These are phyloP conservation scores for Anneissia japonica DNA, from an alignment of 35 echinoderm and acorn worm species.

Conservation along the genomic window DNA sequence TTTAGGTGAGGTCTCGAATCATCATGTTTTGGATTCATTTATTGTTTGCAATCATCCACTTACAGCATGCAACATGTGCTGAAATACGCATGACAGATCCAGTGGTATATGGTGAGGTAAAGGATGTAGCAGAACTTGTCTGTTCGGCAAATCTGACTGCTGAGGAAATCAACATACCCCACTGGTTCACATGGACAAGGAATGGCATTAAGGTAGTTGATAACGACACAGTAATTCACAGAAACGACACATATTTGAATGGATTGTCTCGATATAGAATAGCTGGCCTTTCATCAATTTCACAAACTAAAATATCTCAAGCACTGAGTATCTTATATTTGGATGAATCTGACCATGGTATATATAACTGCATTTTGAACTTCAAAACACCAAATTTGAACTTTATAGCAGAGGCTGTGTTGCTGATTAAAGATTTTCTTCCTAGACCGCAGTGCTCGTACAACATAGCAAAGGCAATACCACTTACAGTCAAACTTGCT, in stretches of 20 bases:
- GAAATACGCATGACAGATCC: not conserved
- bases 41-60: too few relatives aligned
- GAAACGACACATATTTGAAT: not conserved
- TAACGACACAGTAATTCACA: not conserved
- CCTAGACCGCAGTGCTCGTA: not conserved
- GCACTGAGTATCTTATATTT: not conserved
- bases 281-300: not conserved
- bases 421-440: not conserved
- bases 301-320: not conserved
- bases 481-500: not conserved
- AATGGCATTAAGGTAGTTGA: not conserved
- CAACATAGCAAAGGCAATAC: not conserved
- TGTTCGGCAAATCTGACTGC: not conserved
- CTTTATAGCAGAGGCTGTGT: not conserved
- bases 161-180: not conserved
- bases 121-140: not conserved
- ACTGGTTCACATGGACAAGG: not conserved
- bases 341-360: not conserved
- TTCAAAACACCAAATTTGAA: not conserved
- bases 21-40: too few relatives aligned
- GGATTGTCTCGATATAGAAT: not conserved
- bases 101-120: too few relatives aligned
- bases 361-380: not conserved
- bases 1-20: too few relatives aligned
- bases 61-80: not conserved